Percentiles rank a stretch among this genome's conserved stretches.
These are phyloP conservation scores for Colistium nudipinnis DNA, from an alignment of 2,113 vertebrate genomes.

Conservation along the genomic window DNA sequence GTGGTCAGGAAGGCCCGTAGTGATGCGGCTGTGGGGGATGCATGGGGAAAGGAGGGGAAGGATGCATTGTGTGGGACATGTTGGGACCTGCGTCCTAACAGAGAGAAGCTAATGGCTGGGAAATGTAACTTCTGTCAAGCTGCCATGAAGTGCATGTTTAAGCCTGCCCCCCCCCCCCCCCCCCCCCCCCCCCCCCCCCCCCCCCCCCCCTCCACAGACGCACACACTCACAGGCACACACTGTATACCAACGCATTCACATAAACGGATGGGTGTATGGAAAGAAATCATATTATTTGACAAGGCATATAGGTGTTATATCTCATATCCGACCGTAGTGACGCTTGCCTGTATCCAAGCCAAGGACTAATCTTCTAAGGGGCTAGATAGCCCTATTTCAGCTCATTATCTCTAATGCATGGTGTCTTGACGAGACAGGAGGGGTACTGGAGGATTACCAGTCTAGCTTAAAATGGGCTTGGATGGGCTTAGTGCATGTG, in stretches of 20 bases:
- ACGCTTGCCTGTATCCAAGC: slow-evolving; percentile 57
- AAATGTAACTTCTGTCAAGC: slow-evolving; percentile 77
- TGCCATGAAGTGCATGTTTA: slow-evolving; percentile 66
- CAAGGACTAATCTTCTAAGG: slow-evolving; percentile 49
- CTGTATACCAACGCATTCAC: slow-evolving; percentile 18
- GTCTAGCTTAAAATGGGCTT: slow-evolving; percentile 46
- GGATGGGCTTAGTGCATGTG: slow-evolving; percentile 43
- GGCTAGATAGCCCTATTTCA: slow-evolving; percentile 30
- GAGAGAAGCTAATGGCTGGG: slow-evolving; percentile 81
- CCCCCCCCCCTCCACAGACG: slow-evolving; percentile 1
- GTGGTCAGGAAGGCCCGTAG: slow-evolving; percentile 16
- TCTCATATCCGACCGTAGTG: slow-evolving; percentile 75
- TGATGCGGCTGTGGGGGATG: slow-evolving; percentile 57
- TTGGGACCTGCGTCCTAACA: slow-evolving; percentile 74
- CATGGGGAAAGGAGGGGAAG: slow-evolving; percentile 51
- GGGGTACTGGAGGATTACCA: slow-evolving; percentile 40
- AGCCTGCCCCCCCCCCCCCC: slow-evolving; percentile 61
- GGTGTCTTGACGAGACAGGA: slow-evolving; percentile 54
- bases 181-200: slow-evolving; percentile 1
- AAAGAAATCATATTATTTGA: slow-evolving; percentile 73
- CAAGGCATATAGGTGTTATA: slow-evolving; percentile 74
- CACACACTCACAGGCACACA: slow-evolving; percentile 11
- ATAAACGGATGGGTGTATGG: slow-evolving; percentile 30
- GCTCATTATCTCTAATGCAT: slow-evolving; percentile 63
- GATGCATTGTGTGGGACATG: slow-evolving; percentile 73